Evolutionary conservation across 2,888 invertebrate species (phyloP).

Genomic region (Hecatera dysodea): DNA sequence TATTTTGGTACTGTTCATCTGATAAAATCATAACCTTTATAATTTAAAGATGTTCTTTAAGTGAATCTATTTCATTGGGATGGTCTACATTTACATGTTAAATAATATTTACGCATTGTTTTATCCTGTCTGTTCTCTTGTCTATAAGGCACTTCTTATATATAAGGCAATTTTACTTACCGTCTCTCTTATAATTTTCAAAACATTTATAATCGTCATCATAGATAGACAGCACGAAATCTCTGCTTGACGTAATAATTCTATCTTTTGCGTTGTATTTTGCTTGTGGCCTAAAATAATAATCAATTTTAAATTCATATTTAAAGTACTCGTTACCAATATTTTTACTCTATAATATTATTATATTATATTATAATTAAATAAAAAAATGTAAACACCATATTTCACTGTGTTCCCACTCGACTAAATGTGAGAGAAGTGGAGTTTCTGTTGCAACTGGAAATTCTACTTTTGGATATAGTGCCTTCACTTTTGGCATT

Average conservation of each 20-base stretch:
- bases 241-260: constrained; percentile 48
- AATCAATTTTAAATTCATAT: not conserved
- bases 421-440: constrained; percentile 94
- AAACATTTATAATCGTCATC: constrained; percentile 73
- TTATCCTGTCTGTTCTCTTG: not conserved
- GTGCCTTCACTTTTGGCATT: constrained; percentile 92
- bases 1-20: no score
- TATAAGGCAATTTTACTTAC: constrained; percentile 53
- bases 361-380: no score
- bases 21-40: no score
- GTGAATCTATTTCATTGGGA: not conserved
- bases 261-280: constrained; percentile 46
- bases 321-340: not conserved
- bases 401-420: constrained; percentile 94
- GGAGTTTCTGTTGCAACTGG: constrained; percentile 96
- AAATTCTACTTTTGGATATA: constrained; percentile 93
- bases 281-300: constrained; percentile 41
- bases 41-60: no score
- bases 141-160: no score
- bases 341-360: not conserved
- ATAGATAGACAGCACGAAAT: constrained; percentile 68
- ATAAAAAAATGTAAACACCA: constrained; percentile 82
- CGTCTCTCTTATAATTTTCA: constrained; percentile 67
- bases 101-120: not conserved
- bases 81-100: not conserved